These are phyloP conservation scores for Coranthus polyacanthus DNA, from an alignment of 2,797 vertebrate genomes.

Conservation along the genomic window DNA sequence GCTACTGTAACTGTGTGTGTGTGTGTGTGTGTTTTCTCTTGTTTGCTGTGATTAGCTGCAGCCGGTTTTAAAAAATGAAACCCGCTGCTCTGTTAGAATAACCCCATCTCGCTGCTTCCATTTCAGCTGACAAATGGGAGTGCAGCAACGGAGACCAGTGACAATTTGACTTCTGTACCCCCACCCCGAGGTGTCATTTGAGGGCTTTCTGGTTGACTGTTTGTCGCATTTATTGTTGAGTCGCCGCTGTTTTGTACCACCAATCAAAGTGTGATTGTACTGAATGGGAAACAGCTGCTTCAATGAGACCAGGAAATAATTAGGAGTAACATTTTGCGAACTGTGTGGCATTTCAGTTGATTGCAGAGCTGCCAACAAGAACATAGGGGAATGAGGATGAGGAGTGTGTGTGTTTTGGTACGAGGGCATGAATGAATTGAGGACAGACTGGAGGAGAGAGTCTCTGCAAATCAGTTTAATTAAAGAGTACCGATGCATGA, in stretches of 20 bases:
- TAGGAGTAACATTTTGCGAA: constrained; percentile 62
- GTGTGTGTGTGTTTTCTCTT: constrained; percentile 24
- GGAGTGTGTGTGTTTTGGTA: constrained; percentile 42
- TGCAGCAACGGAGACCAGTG: neutral
- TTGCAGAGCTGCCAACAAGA: constrained; percentile 51
- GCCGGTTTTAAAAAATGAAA: constrained; percentile 14
- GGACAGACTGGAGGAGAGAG: constrained; percentile 67
- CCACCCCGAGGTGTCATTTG: constrained; percentile 27
- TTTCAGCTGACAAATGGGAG: constrained; percentile 45
- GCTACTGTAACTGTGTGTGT: constrained; percentile 23
- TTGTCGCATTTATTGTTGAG: constrained; percentile 23
- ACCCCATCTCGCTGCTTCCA: constrained; percentile 33
- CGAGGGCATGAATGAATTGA: constrained; percentile 63
- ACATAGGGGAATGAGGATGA: constrained; percentile 36
- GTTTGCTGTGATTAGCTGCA: constrained; percentile 55
- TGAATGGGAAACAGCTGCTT: constrained; percentile 60
- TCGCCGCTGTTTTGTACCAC: constrained; percentile 29
- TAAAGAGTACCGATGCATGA: constrained; percentile 87
- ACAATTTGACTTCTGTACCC: constrained; percentile 23
- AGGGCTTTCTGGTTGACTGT: constrained; percentile 18
- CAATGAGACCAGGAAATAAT: constrained; percentile 66
- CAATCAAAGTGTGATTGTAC: constrained; percentile 48
- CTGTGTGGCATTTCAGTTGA: constrained; percentile 70
- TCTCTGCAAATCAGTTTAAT: constrained; percentile 85
- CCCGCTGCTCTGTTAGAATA: constrained; percentile 30